Evolutionary conservation across 2,888 invertebrate genomes (phyloP), one percentile per base, ranked within the genome.

Genomic region (Tineola bisselliella): DNA sequence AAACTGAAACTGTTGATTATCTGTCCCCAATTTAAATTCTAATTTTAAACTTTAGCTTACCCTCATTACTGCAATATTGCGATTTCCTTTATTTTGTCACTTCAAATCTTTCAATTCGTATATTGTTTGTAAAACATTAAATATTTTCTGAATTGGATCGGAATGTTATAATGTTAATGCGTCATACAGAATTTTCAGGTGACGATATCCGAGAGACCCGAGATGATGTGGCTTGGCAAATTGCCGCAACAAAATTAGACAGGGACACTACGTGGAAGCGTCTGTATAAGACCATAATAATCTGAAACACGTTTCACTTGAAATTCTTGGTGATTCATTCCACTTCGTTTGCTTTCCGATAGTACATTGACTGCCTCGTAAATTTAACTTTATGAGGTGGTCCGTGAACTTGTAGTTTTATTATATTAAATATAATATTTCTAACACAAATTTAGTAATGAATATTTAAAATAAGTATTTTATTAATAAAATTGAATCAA

Each of bases 201-300:
- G 54, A 56, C 57, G 56, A 44, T 43, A n/a, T 57, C 56, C 61
- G 33, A 31, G 44, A 38, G 15, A 31, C 31, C 43, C 61, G 43
- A 56, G 25, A 44, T 15, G 38, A 4, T 44, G 60, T 44, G 30
- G 12, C 44, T 58, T 61, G 61, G 61, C 61, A 44, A 19, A 15
- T 12, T 61, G 61, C 61, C 61, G 58, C 31, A 11, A 33, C 61
- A 48, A 17, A 61, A 56, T 58, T 61, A 61, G 61, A 58, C 61
- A 6, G 54, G 52, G 61, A 38, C 61, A 43, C 61, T 12, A 43
- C 33, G 48, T 17, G 48, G 52, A 25, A 56, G 56, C 44, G 61
- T 58, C 58, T 58, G 33, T 17, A 12, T 33, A 58, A 56, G 13
- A 33, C 58, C 58, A 58, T 58, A 58, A 58, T 58, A 58, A 56